phyloP scores from a whole-genome alignment of 1,140 invertebrate species.

The Drosophila sucinea region DNA sequence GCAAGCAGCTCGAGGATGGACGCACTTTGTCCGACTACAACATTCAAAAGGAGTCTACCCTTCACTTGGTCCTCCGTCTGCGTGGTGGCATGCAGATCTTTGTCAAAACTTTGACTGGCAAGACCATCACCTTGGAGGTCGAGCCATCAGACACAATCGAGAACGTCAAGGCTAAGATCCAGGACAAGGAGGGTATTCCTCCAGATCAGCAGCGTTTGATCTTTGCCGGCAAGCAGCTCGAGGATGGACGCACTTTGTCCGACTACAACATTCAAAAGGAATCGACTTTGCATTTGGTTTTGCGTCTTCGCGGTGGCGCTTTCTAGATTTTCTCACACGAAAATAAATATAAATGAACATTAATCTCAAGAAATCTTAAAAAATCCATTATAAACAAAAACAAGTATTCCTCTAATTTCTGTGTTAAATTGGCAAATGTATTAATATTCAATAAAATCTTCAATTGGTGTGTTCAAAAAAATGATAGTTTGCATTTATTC shows the following conservation, averaged over 20 bases:
- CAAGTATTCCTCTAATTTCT: conserved; percentile 9
- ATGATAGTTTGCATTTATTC: no score
- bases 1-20: conserved; percentile 92
- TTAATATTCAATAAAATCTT: conserved; percentile 13
- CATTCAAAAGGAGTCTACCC: conserved; percentile 95
- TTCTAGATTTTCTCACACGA: conserved; percentile 48
- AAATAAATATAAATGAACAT: background rate
- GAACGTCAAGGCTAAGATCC: conserved; percentile 92
- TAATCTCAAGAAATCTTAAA: conserved; percentile 17
- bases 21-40: conserved; percentile 88
- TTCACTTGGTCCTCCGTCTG: conserved; percentile 92
- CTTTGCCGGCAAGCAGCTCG: no score
- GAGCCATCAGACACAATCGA: conserved; percentile 92
- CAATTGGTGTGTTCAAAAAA: conserved; percentile 13
- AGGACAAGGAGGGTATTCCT: conserved; percentile 88
- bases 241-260: conserved; percentile 82
- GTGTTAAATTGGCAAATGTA: conserved; percentile 16
- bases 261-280: conserved; percentile 92
- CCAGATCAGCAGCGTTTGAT: no score
- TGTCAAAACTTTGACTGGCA: conserved; percentile 92
- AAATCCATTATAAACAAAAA: background rate
- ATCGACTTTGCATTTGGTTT: conserved; percentile 90
- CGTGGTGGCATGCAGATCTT: conserved; percentile 94
- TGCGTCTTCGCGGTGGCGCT: conserved; percentile 85
- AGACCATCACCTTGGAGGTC: conserved; percentile 92